phyloP scores from a whole-genome alignment of 2,113 vertebrate genomes.

The Rhombomys opimus region DNA sequence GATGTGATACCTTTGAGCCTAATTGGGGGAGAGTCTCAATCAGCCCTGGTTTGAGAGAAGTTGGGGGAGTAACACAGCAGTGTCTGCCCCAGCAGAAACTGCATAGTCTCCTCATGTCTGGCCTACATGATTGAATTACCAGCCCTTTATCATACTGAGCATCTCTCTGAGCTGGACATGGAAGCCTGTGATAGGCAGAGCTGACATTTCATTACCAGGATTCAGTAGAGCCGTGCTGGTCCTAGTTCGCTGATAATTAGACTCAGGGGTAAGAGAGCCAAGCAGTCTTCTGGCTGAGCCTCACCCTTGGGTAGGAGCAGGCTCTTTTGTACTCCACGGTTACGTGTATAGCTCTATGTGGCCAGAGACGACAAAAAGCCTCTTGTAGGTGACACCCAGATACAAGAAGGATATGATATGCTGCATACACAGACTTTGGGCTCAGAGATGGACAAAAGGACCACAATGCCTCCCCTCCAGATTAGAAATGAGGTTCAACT shows the following conservation, averaged over 20 bases:
- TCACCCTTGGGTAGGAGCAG: neutral
- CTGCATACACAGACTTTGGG: neutral
- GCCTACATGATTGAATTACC: conserved; percentile 54
- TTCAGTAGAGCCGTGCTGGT: neutral
- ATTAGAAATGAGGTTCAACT: neutral
- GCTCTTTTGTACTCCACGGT: neutral
- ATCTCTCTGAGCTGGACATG: neutral
- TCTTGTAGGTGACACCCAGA: neutral
- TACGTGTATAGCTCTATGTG: neutral
- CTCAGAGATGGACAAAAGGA: neutral
- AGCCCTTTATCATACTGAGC: conserved; percentile 52
- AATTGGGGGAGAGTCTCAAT: neutral
- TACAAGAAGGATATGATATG: neutral
- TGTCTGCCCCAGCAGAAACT: neutral
- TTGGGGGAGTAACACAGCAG: neutral
- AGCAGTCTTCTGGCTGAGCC: neutral
- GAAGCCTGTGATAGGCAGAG: conserved; percentile 23
- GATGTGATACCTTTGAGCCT: neutral
- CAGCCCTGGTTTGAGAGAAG: neutral
- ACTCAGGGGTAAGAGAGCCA: neutral
- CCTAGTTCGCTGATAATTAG: conserved; percentile 55
- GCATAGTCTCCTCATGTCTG: neutral
- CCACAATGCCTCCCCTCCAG: neutral
- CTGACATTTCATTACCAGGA: conserved; percentile 59
- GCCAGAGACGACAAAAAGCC: neutral